Conservation (phyloP, 2,113 vertebrate species). For the Syrmaticus mikado region DNA sequence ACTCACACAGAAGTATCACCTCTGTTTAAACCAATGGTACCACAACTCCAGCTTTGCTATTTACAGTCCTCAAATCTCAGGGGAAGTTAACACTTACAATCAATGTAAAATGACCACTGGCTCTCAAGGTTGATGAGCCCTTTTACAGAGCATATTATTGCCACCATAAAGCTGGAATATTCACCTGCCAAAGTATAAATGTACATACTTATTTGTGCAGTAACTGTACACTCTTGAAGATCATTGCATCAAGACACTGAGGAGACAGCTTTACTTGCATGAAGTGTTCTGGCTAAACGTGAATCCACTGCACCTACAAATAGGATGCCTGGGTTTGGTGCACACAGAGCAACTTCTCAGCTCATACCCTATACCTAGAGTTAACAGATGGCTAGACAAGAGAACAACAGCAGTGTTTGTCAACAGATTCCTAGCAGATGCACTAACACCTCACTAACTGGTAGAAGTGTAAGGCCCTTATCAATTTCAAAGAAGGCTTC, state of each 20-base stretch:
- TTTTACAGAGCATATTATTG: neutral
- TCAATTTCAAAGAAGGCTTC: neutral
- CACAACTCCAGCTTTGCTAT: neutral
- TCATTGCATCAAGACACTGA: neutral
- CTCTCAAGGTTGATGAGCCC: neutral
- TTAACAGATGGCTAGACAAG: neutral
- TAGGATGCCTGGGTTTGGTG: neutral
- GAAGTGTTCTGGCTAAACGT: neutral
- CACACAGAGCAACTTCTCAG: neutral
- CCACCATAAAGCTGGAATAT: neutral
- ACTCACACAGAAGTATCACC: neutral
- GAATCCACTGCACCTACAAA: neutral
- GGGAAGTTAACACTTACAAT: neutral
- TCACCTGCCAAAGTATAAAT: neutral
- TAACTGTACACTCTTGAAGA: neutral
- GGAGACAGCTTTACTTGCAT: neutral
- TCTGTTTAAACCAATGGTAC: neutral
- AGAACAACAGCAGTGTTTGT: neutral
- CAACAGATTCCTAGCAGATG: neutral
- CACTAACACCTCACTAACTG: neutral
- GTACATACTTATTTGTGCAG: neutral
- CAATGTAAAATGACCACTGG: neutral
- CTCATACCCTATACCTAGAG: neutral
- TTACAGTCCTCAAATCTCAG: neutral
- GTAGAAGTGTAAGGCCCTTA: neutral